These are phyloP conservation scores for Colaptes auratus DNA, from an alignment of 2,113 vertebrate species.

Conservation along the genomic window DNA sequence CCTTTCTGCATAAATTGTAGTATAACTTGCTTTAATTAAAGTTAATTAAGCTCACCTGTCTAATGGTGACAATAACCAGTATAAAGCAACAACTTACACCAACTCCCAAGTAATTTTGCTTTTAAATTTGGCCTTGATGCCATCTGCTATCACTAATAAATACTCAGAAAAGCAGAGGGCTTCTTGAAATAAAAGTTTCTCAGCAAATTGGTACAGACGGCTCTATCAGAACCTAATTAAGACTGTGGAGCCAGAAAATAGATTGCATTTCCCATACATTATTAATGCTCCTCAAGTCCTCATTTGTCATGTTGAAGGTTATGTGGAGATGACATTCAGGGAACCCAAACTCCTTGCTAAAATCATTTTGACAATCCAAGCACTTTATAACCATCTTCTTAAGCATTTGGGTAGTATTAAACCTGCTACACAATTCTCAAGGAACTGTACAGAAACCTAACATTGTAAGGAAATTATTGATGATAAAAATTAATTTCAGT, in stretches of 20 bases:
- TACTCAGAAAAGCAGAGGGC: not conserved
- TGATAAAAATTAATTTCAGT: not conserved
- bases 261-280: slow-evolving; percentile 73
- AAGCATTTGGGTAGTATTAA: not conserved
- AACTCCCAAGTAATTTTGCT: not conserved
- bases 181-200: slow-evolving; percentile 25
- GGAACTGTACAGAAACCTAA: not conserved
- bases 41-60: not conserved
- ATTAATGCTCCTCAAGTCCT: slow-evolving; percentile 71
- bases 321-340: slow-evolving; percentile 59
- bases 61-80: not conserved
- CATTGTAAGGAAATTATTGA: not conserved
- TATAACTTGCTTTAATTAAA: not conserved
- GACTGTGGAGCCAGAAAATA: slow-evolving; percentile 64
- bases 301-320: slow-evolving; percentile 75
- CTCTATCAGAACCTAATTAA: slow-evolving; percentile 73
- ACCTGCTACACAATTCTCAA: not conserved
- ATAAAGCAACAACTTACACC: not conserved
- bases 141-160: not conserved
- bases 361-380: slow-evolving; percentile 23
- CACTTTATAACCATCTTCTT: not conserved
- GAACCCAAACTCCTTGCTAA: slow-evolving; percentile 40
- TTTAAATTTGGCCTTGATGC: not conserved
- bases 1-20: not conserved
- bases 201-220: slow-evolving; percentile 60